Evolutionary conservation across 2,113 vertebrate genomes (phyloP).

Genomic region (Ammodytes marinus): DNA sequence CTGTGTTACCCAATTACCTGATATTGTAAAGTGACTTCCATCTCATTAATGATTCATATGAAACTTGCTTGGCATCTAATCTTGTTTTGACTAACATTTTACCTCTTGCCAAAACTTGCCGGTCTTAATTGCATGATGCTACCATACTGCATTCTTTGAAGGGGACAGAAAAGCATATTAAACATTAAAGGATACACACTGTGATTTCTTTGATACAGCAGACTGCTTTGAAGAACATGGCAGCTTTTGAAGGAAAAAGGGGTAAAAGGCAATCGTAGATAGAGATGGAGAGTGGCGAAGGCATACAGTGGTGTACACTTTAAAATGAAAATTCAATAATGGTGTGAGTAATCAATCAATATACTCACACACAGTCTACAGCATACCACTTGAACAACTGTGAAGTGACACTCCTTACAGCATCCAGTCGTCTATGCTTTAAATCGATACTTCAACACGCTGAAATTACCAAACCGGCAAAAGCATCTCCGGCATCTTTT

Average conservation of each 20-base stretch:
- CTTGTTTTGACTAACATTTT: constrained; percentile 34
- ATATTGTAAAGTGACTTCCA: constrained; percentile 12
- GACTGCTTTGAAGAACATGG: constrained; percentile 42
- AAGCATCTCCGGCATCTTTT: constrained; percentile 42
- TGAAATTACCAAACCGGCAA: constrained; percentile 43
- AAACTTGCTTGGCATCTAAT: background rate
- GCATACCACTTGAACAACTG: constrained; percentile 50
- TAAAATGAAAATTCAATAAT: constrained; percentile 57
- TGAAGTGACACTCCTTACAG: constrained; percentile 39
- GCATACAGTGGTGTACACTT: constrained; percentile 32
- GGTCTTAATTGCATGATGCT: background rate
- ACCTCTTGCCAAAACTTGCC: constrained; percentile 6
- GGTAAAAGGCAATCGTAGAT: constrained; percentile 16
- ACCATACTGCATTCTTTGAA: background rate
- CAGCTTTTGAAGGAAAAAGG: constrained; percentile 19
- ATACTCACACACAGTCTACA: constrained; percentile 22
- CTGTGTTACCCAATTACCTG: constrained; percentile 59
- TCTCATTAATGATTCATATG: constrained; percentile 31
- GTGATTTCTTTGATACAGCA: constrained; percentile 28
- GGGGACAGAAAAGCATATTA: constrained; percentile 16
- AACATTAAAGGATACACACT: constrained; percentile 32
- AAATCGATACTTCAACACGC: constrained; percentile 61
- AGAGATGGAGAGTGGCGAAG: constrained; percentile 2
- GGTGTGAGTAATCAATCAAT: constrained; percentile 63
- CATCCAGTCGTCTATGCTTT: constrained; percentile 44